Percentiles rank a stretch among this genome's conserved stretches.
Conservation (phyloP, 2,113 vertebrate species). For the Pachycephala philippinensis region DNA sequence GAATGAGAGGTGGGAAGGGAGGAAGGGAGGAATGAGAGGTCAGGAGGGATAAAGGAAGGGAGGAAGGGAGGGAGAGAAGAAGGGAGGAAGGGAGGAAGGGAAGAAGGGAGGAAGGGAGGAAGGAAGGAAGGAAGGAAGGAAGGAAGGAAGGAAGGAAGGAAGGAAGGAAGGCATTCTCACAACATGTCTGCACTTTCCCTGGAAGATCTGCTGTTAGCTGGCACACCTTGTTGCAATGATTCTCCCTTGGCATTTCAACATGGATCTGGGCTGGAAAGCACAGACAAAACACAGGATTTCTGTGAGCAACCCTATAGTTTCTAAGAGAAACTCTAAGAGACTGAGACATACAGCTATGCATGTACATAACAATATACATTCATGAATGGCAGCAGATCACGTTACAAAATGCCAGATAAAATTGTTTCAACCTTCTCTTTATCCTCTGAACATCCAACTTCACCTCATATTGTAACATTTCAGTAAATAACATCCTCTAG, state of each 20-base stretch:
- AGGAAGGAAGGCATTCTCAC: not conserved
- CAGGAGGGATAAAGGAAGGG: too few relatives aligned
- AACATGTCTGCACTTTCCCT: not conserved
- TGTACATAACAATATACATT: not conserved
- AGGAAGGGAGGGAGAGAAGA: fast-evolving
- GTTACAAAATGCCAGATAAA: not conserved
- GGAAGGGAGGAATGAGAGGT: not conserved
- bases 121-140: not conserved
- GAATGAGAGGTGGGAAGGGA: not conserved
- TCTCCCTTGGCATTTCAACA: not conserved
- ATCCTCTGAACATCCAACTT: constrained; percentile 18
- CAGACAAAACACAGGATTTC: not conserved
- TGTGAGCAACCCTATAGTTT: not conserved
- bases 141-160: not conserved
- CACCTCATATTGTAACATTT: constrained; percentile 56
- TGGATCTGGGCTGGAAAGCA: not conserved
- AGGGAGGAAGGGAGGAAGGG: not conserved
- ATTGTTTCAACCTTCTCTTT: constrained; percentile 10
- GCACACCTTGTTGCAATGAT: not conserved
- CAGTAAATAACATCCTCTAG: constrained; percentile 56
- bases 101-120: not conserved
- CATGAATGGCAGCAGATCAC: not conserved
- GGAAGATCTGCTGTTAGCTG: not conserved
- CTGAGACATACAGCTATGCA: not conserved
- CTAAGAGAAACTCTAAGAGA: not conserved